phyloP scores from a whole-genome alignment of 2,797 vertebrate genomes.

The Amniataba percoides region DNA sequence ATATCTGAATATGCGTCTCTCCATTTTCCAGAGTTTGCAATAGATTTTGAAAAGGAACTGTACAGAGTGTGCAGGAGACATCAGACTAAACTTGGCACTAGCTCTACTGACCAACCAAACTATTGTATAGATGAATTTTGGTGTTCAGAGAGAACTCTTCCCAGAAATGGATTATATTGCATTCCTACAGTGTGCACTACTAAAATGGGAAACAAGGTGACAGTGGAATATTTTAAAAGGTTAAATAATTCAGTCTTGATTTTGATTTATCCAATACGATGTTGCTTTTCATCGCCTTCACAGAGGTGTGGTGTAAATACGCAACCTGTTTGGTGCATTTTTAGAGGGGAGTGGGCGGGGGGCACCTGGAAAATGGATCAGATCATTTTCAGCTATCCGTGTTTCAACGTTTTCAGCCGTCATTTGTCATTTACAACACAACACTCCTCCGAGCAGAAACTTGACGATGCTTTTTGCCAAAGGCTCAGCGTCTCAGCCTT shows the following conservation, averaged over 20 bases:
- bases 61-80: neutral
- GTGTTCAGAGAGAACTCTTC: slow-evolving; percentile 19
- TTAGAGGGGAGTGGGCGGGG: neutral
- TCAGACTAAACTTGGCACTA: neutral
- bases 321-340: slow-evolving; percentile 7
- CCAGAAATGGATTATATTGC: slow-evolving; percentile 5
- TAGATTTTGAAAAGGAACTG: slow-evolving; percentile 28
- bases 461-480: slow-evolving; percentile 47
- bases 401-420: slow-evolving; percentile 63
- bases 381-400: slow-evolving; percentile 60
- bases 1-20: slow-evolving; percentile 63
- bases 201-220: slow-evolving; percentile 12
- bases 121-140: slow-evolving; percentile 12
- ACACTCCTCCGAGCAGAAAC: slow-evolving; percentile 47
- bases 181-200: neutral
- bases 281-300: slow-evolving; percentile 7
- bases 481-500: slow-evolving; percentile 62
- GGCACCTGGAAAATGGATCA: slow-evolving; percentile 60
- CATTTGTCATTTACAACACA: slow-evolving; percentile 45
- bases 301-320: slow-evolving; percentile 11
- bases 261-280: slow-evolving; percentile 12
- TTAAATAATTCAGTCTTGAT: neutral
- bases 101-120: slow-evolving; percentile 1
- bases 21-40: slow-evolving; percentile 63
- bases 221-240: slow-evolving; percentile 16